These are phyloP conservation scores for Campylomormyrus numenius DNA, from an alignment of 2,113 vertebrate species.

Conservation along the genomic window DNA sequence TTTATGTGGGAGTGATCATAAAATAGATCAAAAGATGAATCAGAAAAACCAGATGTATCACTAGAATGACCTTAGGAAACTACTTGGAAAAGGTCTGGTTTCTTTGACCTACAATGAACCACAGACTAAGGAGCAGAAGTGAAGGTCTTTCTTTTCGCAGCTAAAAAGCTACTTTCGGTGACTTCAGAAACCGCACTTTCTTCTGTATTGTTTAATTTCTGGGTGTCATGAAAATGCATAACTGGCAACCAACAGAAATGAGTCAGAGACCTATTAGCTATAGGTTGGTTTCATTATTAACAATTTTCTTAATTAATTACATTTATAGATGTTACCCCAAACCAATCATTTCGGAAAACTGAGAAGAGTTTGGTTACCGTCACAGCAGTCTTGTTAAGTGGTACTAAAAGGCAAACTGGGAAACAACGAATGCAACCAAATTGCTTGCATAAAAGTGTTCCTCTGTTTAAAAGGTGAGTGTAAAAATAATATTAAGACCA, in stretches of 20 bases:
- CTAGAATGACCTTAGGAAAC: background rate
- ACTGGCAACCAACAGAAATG: background rate
- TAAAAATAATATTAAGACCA: background rate
- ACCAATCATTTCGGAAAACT: background rate
- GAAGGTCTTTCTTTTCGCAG: background rate
- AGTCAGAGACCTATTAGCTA: background rate
- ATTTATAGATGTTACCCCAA: background rate
- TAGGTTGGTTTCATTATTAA: background rate
- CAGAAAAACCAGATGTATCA: background rate
- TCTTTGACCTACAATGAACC: background rate
- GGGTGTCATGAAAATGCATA: background rate
- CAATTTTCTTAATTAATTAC: background rate
- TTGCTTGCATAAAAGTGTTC: background rate
- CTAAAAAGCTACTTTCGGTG: background rate
- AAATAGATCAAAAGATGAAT: background rate
- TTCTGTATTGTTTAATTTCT: background rate
- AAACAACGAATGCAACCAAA: background rate
- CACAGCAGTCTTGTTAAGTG: background rate
- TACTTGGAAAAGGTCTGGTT: background rate
- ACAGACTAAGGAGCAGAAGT: background rate
- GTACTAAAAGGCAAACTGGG: background rate
- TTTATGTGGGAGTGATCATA: background rate
- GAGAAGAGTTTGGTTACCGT: background rate
- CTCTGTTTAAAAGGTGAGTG: background rate
- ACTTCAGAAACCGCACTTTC: background rate